phyloP scores from a whole-genome alignment of 2,113 vertebrate genomes.

The Stomatorhinus ivindoensis region DNA sequence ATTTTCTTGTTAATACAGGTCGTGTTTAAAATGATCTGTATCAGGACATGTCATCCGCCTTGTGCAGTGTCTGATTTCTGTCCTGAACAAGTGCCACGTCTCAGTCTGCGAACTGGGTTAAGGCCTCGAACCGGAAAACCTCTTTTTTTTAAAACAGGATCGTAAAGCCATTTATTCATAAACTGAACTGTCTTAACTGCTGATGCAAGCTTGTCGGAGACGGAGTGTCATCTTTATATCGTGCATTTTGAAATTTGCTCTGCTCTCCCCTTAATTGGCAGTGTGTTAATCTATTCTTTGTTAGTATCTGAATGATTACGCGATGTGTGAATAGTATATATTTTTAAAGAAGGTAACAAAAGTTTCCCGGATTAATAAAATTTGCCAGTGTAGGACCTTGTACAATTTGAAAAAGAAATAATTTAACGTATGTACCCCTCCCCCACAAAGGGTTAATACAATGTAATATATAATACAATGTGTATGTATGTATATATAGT shows the following conservation, averaged over 20 bases:
- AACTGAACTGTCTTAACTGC: not conserved
- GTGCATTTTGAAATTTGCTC: not conserved
- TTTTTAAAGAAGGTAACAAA: not conserved
- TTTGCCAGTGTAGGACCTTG: not conserved
- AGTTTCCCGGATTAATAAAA: not conserved
- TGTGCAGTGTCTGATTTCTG: not conserved
- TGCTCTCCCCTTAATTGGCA: not conserved
- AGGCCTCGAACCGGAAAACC: conserved; percentile 2
- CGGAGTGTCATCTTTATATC: not conserved
- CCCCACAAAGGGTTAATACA: not conserved
- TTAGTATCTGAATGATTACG: not conserved
- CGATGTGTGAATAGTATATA: not conserved
- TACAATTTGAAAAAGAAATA: not conserved
- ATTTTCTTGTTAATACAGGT: not conserved
- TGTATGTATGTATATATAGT: not conserved
- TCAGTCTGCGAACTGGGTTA: not conserved
- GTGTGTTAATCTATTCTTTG: not conserved
- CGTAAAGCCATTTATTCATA: not conserved
- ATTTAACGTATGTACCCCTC: not conserved
- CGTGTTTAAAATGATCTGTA: not conserved
- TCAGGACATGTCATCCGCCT: not conserved
- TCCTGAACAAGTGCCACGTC: conserved; percentile 8
- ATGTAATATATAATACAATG: not conserved
- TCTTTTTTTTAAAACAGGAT: not conserved
- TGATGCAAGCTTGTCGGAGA: not conserved